Base-by-base conservation (phyloP, 2,797 vertebrate genomes). In the Varecia variegata region DNA sequence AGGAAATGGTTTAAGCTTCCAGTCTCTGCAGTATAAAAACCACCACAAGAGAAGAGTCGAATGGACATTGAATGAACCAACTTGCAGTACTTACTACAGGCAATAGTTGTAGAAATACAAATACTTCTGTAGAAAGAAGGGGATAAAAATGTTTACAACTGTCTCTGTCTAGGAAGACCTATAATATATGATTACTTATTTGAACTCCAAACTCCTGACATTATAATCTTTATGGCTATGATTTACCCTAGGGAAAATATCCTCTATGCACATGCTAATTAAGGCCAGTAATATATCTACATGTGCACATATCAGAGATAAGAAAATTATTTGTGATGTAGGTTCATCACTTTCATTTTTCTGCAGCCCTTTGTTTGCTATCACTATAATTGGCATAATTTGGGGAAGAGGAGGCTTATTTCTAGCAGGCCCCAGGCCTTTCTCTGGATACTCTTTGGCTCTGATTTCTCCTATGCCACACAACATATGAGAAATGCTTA, bases 211-310 rank as follows among this genome's bases (percentile, higher is more conserved):
- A 82, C 58, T 97, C 67, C 20, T 88, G 43, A 79, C 82, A 58
- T 85, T 93, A 40, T 47, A 90, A 70, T 89, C 50, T 88, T 70
- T 58, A 86, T 83, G 50, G 21, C 70, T 90, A 13, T 85, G 43
- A 96, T 43, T 93, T 89, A 62, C 54, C n/a, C 79, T 17, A 30
- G 50, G 27, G 38, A 87, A 88, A 94, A 81, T 77, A 62, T 86
- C 56, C 7, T 88, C 43, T 73, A 74, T 27, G 38, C 13, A 79
- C 32, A 20, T 83, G 45, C 84, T 74, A 84, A 92, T 90, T 80
- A 94, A 96, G 68, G 52, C 35, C 45, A 67, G 85, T 92, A 84
- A 50, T 67, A 60, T 71, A 40, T 54, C 45, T 89, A 47, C 88
- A 79, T 60, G 25, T 74, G 23, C 18, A 86, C 3, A 9, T 76